These are phyloP conservation scores for Axinella damicornis DNA, from an alignment of 37 sponge, comb jelly and placozoan genomes.

Conservation along the genomic window DNA sequence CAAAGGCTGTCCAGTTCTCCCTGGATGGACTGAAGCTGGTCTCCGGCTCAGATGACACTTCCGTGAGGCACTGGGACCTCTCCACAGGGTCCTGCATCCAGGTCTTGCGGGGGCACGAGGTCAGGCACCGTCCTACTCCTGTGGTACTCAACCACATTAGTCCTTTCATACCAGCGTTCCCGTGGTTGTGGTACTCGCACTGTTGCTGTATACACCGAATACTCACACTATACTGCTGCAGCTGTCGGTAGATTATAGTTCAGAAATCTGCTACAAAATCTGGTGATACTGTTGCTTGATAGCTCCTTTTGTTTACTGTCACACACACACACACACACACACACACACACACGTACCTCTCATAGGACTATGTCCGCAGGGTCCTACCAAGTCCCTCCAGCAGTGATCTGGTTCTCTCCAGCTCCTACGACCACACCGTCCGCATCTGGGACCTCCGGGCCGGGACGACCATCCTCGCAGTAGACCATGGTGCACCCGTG, in stretches of 20 bases:
- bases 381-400: conserved; percentile 43
- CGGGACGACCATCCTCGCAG: conserved; percentile 22
- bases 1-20: conserved; percentile 77
- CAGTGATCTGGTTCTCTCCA: conserved; percentile 60
- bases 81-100: conserved; percentile 57
- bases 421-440: conserved; percentile 96
- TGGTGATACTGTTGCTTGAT: too few relatives aligned
- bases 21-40: conserved; percentile 68
- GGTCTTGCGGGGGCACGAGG: conserved; percentile 74
- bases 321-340: too few relatives aligned
- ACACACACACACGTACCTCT: too few relatives aligned
- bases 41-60: conserved; percentile 90
- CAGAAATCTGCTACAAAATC: too few relatives aligned
- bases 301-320: too few relatives aligned
- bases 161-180: too few relatives aligned
- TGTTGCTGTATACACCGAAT: too few relatives aligned
- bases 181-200: too few relatives aligned
- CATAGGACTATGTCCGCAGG: conserved; percentile 78
- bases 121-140: too few relatives aligned
- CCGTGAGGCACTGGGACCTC: conserved; percentile 90
- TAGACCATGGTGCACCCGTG: conserved; percentile 94
- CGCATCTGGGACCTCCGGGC: conserved; percentile 90
- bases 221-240: too few relatives aligned
- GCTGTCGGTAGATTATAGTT: too few relatives aligned
- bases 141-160: too few relatives aligned